These are phyloP conservation scores for Menidia menidia DNA, from an alignment of 2,797 vertebrate genomes.

Conservation along the genomic window DNA sequence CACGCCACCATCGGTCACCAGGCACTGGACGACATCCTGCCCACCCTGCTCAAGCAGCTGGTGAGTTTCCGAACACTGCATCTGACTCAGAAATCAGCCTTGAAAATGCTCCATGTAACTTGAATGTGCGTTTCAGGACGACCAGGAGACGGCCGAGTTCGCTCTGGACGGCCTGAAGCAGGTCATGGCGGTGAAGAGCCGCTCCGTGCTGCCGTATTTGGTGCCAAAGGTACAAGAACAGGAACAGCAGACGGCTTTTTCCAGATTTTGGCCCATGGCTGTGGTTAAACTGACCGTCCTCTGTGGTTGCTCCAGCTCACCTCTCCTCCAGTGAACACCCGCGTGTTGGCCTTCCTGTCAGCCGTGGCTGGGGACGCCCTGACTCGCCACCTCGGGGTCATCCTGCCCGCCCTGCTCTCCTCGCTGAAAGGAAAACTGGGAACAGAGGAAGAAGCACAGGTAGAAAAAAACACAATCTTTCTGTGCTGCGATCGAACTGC, in stretches of 20 bases:
- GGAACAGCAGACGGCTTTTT: not conserved
- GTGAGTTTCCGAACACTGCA: conserved; percentile 69
- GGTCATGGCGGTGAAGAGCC: conserved; percentile 99
- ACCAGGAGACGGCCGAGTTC: conserved; percentile 90
- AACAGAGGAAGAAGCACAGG: conserved; percentile 90
- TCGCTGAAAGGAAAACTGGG: conserved; percentile 93
- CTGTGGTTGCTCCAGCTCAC: conserved; percentile 85
- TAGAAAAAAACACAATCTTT: conserved; percentile 43
- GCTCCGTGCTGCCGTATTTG: conserved; percentile 95
- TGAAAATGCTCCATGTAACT: not conserved
- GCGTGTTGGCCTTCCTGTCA: conserved; percentile 96
- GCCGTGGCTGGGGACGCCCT: conserved; percentile 96
- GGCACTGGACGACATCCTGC: conserved; percentile 97
- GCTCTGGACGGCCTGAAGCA: conserved; percentile 97
- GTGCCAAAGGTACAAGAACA: conserved; percentile 90
- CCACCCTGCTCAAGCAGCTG: conserved; percentile 93
- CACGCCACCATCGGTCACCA: conserved; percentile 98
- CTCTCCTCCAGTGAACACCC: conserved; percentile 92
- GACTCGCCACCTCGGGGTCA: conserved; percentile 94
- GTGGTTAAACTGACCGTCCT: not conserved
- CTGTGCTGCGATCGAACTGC: not conserved
- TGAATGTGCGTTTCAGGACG: conserved; percentile 81
- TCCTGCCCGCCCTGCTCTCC: conserved; percentile 94
- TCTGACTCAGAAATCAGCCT: not conserved
- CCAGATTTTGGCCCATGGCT: not conserved